Conservation (phyloP, 2,113 vertebrate species). For the Neolamprologus ventralis region DNA sequence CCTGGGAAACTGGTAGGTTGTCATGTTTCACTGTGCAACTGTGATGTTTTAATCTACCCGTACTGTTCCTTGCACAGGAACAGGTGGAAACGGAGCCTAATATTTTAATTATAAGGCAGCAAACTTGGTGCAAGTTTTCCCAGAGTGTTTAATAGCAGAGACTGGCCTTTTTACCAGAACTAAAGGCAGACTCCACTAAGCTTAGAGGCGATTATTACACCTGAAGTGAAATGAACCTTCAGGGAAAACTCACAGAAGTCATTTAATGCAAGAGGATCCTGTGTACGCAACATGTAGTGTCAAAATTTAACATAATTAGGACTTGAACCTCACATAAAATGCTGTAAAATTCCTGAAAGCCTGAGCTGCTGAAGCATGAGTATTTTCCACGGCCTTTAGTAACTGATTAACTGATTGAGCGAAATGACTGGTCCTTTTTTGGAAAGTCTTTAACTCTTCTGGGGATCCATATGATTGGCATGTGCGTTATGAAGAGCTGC, state of each 20-base stretch:
- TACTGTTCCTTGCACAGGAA: neutral
- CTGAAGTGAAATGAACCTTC: neutral
- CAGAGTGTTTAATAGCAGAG: neutral
- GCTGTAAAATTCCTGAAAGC: neutral
- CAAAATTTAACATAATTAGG: neutral
- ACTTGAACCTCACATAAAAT: neutral
- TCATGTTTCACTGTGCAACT: neutral
- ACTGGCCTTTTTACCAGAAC: neutral
- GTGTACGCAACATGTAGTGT: neutral
- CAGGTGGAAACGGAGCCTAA: constrained; percentile 11
- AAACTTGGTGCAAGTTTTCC: neutral
- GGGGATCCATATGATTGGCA: neutral
- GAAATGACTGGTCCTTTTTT: neutral
- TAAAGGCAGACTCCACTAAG: neutral
- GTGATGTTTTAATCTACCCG: neutral
- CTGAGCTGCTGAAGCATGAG: neutral
- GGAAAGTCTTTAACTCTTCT: neutral
- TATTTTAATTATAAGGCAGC: constrained; percentile 36
- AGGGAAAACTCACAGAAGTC: neutral
- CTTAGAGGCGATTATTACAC: neutral
- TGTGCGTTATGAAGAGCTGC: neutral
- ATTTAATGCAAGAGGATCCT: neutral
- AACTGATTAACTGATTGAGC: constrained; percentile 4
- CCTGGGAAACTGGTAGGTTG: neutral
- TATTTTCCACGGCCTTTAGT: neutral